These are phyloP conservation scores for Cardinalis cardinalis DNA, from an alignment of 2,113 vertebrate species.

Conservation along the genomic window DNA sequence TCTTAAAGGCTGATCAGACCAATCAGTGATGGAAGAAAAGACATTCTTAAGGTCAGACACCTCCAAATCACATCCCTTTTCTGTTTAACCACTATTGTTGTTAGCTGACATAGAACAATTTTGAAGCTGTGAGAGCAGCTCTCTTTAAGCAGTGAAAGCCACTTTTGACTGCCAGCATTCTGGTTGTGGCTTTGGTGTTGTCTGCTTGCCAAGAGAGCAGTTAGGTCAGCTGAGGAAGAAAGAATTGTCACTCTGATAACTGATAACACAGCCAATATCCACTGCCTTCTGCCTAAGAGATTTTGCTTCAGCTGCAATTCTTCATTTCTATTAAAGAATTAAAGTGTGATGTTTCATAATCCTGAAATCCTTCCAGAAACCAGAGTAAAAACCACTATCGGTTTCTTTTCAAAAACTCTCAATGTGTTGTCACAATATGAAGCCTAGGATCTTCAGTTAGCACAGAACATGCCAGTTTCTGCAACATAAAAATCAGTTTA, in stretches of 20 bases:
- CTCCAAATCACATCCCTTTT: not conserved
- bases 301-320: not conserved
- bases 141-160: not conserved
- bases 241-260: not conserved
- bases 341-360: not conserved
- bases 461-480: not conserved
- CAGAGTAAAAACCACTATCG: not conserved
- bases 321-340: not conserved
- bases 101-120: not conserved
- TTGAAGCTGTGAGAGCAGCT: not conserved
- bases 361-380: not conserved
- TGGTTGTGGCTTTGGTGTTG: not conserved
- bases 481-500: not conserved
- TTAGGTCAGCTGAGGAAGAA: not conserved
- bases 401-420: not conserved
- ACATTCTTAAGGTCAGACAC: not conserved
- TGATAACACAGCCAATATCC: not conserved
- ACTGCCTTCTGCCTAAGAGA: not conserved
- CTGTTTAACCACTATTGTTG: not conserved
- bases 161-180: not conserved
- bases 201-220: not conserved
- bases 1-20: not conserved
- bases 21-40: not conserved
- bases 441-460: not conserved
- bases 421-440: not conserved